Conservation (phyloP, 2,113 vertebrate genomes). For the Urocolius indicus region DNA sequence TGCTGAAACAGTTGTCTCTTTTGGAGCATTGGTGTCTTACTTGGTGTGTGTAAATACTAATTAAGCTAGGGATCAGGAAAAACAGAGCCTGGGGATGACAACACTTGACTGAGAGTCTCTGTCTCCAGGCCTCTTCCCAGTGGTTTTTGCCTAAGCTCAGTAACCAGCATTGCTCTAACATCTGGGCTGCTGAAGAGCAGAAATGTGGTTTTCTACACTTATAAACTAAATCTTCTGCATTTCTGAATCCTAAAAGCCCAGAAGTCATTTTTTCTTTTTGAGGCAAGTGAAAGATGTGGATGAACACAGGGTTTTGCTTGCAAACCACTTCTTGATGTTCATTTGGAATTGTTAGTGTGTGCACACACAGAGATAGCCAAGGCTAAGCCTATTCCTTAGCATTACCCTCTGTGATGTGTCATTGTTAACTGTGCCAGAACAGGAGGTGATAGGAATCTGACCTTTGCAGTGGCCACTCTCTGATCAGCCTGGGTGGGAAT, state of each 20-base stretch:
- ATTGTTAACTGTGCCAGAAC: not conserved
- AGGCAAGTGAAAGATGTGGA: not conserved
- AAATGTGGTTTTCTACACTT: not conserved
- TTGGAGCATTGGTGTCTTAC: not conserved
- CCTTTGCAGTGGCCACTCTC: not conserved
- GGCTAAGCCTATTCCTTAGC: not conserved
- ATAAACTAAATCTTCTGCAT: not conserved
- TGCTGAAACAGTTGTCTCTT: not conserved
- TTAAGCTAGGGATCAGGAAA: not conserved
- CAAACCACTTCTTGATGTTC: not conserved
- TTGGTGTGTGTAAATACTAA: not conserved
- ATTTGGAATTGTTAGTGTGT: not conserved
- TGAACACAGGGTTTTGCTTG: not conserved
- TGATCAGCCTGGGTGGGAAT: not conserved
- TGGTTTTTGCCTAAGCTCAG: not conserved
- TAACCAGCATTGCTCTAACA: not conserved
- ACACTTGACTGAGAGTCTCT: not conserved
- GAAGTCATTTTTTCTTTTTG: not conserved
- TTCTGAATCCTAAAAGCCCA: not conserved
- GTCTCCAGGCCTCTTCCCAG: not conserved
- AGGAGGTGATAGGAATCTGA: not conserved
- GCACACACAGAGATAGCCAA: not conserved
- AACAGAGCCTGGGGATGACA: conserved; percentile 18
- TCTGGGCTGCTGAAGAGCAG: not conserved
- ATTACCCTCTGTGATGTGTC: not conserved